Evolutionary conservation across 2,888 invertebrate species (phyloP), one percentile per base, ranked within the genome.

Genomic region (Catonia carolina): DNA sequence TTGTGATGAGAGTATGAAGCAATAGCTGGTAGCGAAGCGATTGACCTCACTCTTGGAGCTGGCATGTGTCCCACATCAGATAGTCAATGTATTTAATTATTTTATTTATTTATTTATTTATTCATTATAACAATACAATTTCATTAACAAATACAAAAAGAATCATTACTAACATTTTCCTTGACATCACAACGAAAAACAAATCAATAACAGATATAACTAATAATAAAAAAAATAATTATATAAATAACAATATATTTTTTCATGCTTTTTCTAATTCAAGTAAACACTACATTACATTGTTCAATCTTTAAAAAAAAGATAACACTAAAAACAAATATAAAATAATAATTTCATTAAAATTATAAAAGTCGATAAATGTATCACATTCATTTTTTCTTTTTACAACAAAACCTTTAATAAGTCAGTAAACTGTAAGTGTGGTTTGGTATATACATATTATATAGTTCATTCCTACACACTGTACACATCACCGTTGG

Each of bases 311-410:
- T 45, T 23, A 42, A 45, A 59, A 59, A 61, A 63, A 63, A 62
- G 60, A 59, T 59, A 58, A 42, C 42, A 50, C 14, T 22, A 63
- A 63, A 59, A 60, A 61, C 59, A 56, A 62, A 63, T 62, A 61
- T 60, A 63, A 61, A 63, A 59, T 60, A 62, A 57, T n/a, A n/a
- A 41, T 20, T 50, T 20, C 42, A 62, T 58, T 56, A 60, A 64
- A 62, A 61, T 59, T 45, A 53, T 49, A 58, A 33, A 39, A 63
- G 59, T 62, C 61, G 61, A 61, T 62, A 62, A 64, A 62, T 64
- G 62, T 64, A 64, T 64, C 64, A 64, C 64, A 64, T 63, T 63
- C 62, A 63, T 60, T 60, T 63, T 60, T 58, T 61, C 60, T 59
- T 59, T 62, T 60, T 64, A 61, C 59, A 63, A 63, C 61, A 61